A percentile compares a stretch with the other conserved stretches of the same genome.
phyloP scores from a whole-genome alignment of 2,797 vertebrate genomes.

The Enteromius radiatus region DNA sequence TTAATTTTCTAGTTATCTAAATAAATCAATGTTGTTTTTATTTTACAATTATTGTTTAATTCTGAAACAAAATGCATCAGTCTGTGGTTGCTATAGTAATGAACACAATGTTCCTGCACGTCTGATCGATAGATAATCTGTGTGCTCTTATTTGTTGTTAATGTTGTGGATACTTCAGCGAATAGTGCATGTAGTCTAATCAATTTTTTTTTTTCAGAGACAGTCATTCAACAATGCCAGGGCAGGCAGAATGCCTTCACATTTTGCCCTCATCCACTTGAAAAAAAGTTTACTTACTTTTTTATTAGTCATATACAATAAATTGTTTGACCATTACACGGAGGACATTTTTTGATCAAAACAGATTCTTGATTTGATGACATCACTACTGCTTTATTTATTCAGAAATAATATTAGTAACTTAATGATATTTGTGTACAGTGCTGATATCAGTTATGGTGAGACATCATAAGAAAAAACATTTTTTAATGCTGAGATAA shows the following conservation, averaged over 20 bases:
- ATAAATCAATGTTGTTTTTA: background rate
- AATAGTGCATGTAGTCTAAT: background rate
- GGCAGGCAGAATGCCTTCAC: background rate
- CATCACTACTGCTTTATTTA: background rate
- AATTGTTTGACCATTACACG: background rate
- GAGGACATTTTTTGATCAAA: background rate
- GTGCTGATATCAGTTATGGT: background rate
- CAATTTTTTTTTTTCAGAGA: background rate
- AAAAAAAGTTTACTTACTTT: too few species aligned
- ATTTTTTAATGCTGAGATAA: background rate
- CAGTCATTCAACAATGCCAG: background rate
- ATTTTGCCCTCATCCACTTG: too few species aligned
- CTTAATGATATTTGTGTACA: background rate
- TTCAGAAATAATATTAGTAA: background rate
- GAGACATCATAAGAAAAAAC: background rate
- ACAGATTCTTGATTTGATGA: background rate
- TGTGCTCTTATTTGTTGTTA: background rate
- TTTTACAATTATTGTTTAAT: background rate
- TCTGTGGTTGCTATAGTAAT: background rate
- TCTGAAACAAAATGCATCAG: background rate
- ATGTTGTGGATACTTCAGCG: background rate
- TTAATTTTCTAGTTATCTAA: background rate
- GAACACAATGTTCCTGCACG: background rate
- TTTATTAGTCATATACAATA: background rate
- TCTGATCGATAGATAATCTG: background rate